Evolutionary conservation across 2,113 vertebrate genomes (phyloP).

Genomic region (Nothocercus nigrocapillus): DNA sequence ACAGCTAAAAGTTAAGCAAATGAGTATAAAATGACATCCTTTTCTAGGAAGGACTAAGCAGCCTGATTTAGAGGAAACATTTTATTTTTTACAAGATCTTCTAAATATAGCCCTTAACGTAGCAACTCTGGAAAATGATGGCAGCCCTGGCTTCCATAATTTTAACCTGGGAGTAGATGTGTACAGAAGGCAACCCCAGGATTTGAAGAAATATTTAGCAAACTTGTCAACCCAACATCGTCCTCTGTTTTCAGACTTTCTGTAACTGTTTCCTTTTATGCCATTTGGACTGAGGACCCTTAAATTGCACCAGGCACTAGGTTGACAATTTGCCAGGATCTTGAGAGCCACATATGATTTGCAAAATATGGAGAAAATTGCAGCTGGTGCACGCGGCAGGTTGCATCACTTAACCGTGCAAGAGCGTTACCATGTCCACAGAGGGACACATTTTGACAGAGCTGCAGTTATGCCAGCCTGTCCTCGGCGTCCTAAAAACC

Average conservation of each 20-base stretch:
- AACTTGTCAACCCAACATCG: not conserved
- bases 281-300: slow-evolving; percentile 10
- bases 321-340: slow-evolving; percentile 25
- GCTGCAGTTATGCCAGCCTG: slow-evolving; percentile 20
- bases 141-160: not conserved
- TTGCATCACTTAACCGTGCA: not conserved
- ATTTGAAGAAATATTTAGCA: slow-evolving; percentile 10
- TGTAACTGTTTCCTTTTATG: slow-evolving; percentile 37
- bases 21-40: not conserved
- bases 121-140: not conserved
- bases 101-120: not conserved
- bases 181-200: not conserved
- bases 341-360: slow-evolving; percentile 15
- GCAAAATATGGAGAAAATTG: slow-evolving; percentile 24
- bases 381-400: slow-evolving; percentile 10
- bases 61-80: slow-evolving; percentile 9
- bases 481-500: slow-evolving; percentile 52
- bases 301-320: not conserved
- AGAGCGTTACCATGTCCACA: slow-evolving; percentile 28
- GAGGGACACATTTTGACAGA: slow-evolving; percentile 45
- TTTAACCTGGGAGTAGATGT: slow-evolving; percentile 10
- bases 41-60: not conserved
- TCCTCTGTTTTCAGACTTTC: slow-evolving; percentile 30
- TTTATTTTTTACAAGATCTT: not conserved
- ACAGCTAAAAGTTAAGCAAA: slow-evolving; percentile 35